Base-by-base conservation (phyloP, 2,888 invertebrate species). In the Geophilus truncorum region DNA sequence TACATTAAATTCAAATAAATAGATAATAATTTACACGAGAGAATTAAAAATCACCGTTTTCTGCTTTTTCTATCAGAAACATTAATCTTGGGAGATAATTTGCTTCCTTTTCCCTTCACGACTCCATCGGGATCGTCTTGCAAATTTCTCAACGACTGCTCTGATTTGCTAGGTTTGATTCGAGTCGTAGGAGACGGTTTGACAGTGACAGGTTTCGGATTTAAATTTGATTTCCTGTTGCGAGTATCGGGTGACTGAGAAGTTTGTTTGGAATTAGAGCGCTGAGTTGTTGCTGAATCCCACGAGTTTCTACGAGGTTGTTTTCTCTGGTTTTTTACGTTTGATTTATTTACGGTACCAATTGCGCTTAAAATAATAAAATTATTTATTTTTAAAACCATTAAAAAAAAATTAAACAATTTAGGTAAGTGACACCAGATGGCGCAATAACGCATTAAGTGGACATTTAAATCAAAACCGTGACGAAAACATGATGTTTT, bases 101-200 rank as follows among this genome's bases (percentile, higher is more conserved):
- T 40, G 10, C 40, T 40, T 12, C 40, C 15, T 10, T 40, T 40
- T 40, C 40, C 40, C 4, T 40, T 40, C n/a, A n/a, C n/a, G 40
- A 40, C 40, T 2, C 40, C 40, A n/a, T 40, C 40, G n/a, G 40
- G 12, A n/a, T 40, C 40, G 15, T 62, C 57, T 62, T 62, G 21
- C 57, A 23, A 62, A 76, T 76, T 76, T 34, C 30, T 34, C 23
- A 76, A 12, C 6, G 76, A 76, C 12, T 76, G 76, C 34, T 76
- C 76, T 10, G 76, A 76, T 76, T 76, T 76, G 12, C 76, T 76
- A 10, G 30, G 12, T n/a, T 28, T 34, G n/a, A 76, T 76, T 76
- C 76, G 76, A 9, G 32, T 28, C 28, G 25, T n/a, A 10, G 76
- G 76, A 15, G 76, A 76, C 28, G n/a, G n/a, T n/a, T n/a, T n/a